Evolutionary conservation across 2,113 vertebrate species (phyloP).

Genomic region (Pluvialis apricaria): DNA sequence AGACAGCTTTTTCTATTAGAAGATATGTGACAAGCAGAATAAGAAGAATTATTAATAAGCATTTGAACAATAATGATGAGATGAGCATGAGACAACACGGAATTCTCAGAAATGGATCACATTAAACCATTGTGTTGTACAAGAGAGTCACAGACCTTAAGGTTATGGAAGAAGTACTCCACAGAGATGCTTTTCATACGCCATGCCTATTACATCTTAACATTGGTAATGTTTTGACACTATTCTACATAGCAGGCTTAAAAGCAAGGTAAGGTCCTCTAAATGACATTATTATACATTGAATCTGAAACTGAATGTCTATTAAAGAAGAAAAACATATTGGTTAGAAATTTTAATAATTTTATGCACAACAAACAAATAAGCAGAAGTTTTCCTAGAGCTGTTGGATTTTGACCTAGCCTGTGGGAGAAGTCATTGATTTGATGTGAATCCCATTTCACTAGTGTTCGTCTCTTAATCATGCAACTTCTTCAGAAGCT

Average conservation of each 20-base stretch:
- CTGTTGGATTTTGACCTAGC: not conserved
- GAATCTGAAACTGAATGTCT: not conserved
- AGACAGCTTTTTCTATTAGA: not conserved
- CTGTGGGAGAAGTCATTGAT: not conserved
- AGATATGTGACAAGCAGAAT: not conserved
- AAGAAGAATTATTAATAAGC: not conserved
- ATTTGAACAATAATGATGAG: not conserved
- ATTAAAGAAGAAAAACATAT: not conserved
- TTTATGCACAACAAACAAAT: not conserved
- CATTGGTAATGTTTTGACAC: not conserved
- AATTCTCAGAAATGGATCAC: not conserved
- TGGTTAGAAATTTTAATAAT: not conserved
- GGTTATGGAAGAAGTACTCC: not conserved
- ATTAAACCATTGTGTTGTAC: not conserved
- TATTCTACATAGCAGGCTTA: not conserved
- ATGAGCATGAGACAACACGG: not conserved
- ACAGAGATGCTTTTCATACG: not conserved
- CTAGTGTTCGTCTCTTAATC: not conserved
- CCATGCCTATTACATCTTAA: not conserved
- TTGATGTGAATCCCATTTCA: not conserved
- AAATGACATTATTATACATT: not conserved
- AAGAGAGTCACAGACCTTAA: not conserved
- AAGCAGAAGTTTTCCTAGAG: not conserved
- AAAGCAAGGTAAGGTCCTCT: not conserved
- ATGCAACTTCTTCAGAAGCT: not conserved